Base-by-base conservation (phyloP, 2,113 vertebrate genomes). In the Maccullochella peelii region DNA sequence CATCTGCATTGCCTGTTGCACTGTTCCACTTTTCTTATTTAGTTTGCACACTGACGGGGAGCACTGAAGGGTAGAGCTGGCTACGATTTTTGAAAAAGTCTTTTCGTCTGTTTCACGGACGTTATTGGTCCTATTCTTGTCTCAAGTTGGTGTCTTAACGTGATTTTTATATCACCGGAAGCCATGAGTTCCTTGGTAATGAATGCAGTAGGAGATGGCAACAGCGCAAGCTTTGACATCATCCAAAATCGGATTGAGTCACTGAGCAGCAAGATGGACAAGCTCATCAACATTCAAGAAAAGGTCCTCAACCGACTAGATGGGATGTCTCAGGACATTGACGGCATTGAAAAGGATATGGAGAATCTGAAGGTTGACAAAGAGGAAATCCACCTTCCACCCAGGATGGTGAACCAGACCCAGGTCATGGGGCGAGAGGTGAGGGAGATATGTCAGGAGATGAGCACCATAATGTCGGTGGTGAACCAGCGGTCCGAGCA, bases 261-360 rank as follows among this genome's bases (percentile, higher is more conserved):
- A 12, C 89, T 97, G 80, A 97, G 95, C 91, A 94, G 94, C 91
- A 98, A 98, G 93, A 96, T 97, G 93, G 97, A 97, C 92, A 95
- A 91, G 50, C 93, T 97, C 71, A 94, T 97, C 89, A 88, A 91
- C 85, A 94, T 96, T 59, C 97, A 98, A 85, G 96, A 97, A 78
- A 96, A 93, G 85, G 96, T 98, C 67, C 96, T 97, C 47, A 93
- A 86, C 86, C 95, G 96, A 40, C 93, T 98, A 30, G 96, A 97
- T 40, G 95, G 93, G 14, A 91, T 97, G 95, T 97, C 96, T 4
- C 92, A 97, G 63, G 95, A 98, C 86, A 96, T 97, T 16, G 95
- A 83, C 8, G 94, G 59, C 58, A 95, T 96, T 76, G 96, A 96
- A 88, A 94, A 93, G 83, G 96, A 96, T 44, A 93, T 96, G 84